Evolutionary conservation across 2,888 invertebrate genomes (phyloP), one percentile per base, ranked within the genome.

Genomic region (Julus scandinavius): DNA sequence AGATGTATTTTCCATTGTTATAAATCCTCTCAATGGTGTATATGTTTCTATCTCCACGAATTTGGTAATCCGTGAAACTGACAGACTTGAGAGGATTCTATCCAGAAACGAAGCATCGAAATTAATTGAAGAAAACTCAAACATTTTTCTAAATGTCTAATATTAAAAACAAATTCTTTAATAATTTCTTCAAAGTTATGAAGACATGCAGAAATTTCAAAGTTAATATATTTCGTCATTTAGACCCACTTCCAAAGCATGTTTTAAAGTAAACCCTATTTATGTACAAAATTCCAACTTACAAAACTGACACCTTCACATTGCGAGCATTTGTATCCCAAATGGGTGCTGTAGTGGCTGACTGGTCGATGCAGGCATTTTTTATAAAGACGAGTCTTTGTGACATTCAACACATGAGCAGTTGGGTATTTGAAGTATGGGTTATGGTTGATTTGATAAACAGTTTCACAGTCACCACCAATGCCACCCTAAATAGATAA

Each of bases 21-120:
- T 84, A 49, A 58, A 89, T 89, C 54, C 80, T 50, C 38, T 89
- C 89, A 20, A 89, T 89, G 63, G 88, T 89, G 45, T 88, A 87
- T 45, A 63, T 50, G 29, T 49, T 58, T 58, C 88, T 87, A 85
- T 87, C 58, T 84, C 88, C 89, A 38, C 86, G 63, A 20, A 89
- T 89, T 20, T 88, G 13, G 72, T 89, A 89, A n/a, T 89, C 86
- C 4, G 87, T 87, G 15, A 9, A 40, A 85, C 49, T 85, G 5
- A 72, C 20, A 72, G 72, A 72, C 72, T 72, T 9, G 29, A 72
- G 20, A 20, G 72, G 72, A 29, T 72, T 29, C 72, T 72, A 72
- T 20, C 29, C 1, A 72, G n/a, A 72, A 72, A 72, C 5, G 6
- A 72, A 72, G 29, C 11, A 9, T 20, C 6, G 9, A 20, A 72